Evolutionary conservation across 2,797 vertebrate genomes (phyloP).

Genomic region (Diplodus sargus): DNA sequence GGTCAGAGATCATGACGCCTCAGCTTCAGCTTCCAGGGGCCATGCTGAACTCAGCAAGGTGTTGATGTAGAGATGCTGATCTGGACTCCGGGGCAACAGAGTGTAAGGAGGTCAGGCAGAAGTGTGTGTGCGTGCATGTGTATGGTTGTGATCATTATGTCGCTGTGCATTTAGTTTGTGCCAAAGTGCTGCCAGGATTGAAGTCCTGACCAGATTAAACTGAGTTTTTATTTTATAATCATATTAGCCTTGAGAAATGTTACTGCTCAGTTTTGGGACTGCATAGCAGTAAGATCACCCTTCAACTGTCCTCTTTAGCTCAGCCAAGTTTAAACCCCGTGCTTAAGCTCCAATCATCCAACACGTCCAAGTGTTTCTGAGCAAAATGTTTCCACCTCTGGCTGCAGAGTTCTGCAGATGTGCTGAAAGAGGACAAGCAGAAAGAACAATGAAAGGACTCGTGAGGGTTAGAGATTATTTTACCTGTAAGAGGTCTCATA

Average conservation of each 20-base stretch:
- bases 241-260: constrained; percentile 29
- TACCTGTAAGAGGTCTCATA: background rate
- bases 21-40: constrained; percentile 26
- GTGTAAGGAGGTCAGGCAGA: constrained; percentile 34
- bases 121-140: background rate
- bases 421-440: background rate
- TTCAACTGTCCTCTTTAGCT: constrained; percentile 32
- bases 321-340: constrained; percentile 16
- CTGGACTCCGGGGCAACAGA: constrained; percentile 11
- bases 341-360: constrained; percentile 21
- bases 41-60: constrained; percentile 50
- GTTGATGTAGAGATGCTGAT: constrained; percentile 38
- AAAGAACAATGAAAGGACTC: background rate
- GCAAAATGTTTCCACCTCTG: background rate
- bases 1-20: constrained; percentile 39
- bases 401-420: background rate
- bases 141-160: constrained; percentile 22
- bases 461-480: background rate
- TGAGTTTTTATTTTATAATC: constrained; percentile 39
- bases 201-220: constrained; percentile 32
- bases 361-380: constrained; percentile 1
- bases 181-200: constrained; percentile 23
- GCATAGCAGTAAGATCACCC: constrained; percentile 14
- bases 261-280: constrained; percentile 16
- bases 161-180: constrained; percentile 15